Evolutionary conservation across 2,113 vertebrate genomes (phyloP).

Genomic region (Actinemys pallida): DNA sequence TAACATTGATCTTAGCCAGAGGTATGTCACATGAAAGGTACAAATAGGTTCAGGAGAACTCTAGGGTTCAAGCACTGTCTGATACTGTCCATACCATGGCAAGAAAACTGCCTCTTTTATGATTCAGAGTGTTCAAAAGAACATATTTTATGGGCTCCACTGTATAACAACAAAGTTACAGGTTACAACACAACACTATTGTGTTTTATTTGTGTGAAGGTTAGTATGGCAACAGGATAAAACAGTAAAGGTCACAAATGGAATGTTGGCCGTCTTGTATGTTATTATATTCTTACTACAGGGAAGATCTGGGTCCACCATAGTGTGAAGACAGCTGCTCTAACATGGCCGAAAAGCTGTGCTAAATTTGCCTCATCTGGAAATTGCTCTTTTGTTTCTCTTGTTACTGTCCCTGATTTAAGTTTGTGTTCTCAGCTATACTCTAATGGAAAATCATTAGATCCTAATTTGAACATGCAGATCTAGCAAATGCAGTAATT

Average conservation of each 20-base stretch:
- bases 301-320: background rate
- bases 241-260: background rate
- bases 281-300: background rate
- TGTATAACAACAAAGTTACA: background rate
- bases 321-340: background rate
- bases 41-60: background rate
- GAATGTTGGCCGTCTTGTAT: background rate
- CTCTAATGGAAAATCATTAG: background rate
- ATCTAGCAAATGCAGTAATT: background rate
- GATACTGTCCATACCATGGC: background rate
- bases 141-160: background rate
- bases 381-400: background rate
- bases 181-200: background rate
- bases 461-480: background rate
- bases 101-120: background rate
- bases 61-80: background rate
- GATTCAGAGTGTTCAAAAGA: background rate
- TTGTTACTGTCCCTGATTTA: background rate
- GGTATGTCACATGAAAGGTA: background rate
- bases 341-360: background rate
- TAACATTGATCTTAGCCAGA: background rate
- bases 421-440: background rate
- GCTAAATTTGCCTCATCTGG: background rate
- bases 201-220: background rate
- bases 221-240: background rate